phyloP scores from a whole-genome alignment of 2,113 vertebrate species.

The Struthio camelus region DNA sequence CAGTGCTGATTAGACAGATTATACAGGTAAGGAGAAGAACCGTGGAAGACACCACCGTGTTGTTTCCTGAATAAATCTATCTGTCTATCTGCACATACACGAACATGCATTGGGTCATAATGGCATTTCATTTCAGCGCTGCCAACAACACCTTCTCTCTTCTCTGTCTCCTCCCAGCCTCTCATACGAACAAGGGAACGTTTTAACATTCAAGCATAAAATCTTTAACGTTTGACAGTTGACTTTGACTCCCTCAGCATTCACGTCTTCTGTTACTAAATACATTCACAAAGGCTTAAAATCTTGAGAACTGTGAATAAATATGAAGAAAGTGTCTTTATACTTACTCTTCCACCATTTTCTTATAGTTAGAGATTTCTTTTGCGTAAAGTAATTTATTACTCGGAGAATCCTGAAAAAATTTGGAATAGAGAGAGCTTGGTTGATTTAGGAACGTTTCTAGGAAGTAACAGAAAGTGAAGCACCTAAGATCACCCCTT shows the following conservation, averaged over 20 bases:
- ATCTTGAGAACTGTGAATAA: not conserved
- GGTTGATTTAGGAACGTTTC: not conserved
- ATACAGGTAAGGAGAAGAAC: not conserved
- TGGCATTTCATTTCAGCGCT: rapidly evolving
- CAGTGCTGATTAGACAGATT: not conserved
- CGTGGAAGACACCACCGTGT: not conserved
- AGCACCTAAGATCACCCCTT: not conserved
- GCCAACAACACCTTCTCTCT: not conserved
- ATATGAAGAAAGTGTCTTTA: not conserved
- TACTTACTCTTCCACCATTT: conserved; percentile 99
- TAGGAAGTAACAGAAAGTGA: not conserved
- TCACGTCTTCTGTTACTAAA: not conserved
- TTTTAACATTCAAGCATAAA: not conserved
- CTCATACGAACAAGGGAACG: not conserved
- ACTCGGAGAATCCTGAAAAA: conserved; percentile 93
- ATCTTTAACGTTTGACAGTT: not conserved
- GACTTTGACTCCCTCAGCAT: not conserved
- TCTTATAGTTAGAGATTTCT: conserved; percentile 98
- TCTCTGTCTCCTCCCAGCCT: not conserved
- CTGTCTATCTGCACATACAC: not conserved
- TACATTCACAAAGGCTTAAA: not conserved
- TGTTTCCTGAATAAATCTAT: not conserved
- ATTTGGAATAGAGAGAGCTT: not conserved
- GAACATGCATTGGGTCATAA: not conserved
- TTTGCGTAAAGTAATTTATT: conserved; percentile 99